Conservation (phyloP, 1,140 invertebrate genomes). For the Papilio polyxenes region DNA sequence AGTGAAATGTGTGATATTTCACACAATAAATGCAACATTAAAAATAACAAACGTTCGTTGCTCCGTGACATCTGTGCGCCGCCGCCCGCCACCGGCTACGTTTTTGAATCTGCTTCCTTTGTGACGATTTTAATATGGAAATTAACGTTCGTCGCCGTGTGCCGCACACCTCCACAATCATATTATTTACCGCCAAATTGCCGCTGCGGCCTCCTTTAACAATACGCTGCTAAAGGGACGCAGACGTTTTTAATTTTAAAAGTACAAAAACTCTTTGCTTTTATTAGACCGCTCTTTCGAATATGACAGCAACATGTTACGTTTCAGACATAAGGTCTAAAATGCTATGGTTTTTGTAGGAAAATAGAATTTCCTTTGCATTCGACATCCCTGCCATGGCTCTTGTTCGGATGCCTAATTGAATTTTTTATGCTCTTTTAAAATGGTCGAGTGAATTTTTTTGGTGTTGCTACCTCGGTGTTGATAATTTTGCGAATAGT, state of each 20-base stretch:
- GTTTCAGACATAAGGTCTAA: conserved; percentile 42
- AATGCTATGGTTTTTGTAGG: conserved; percentile 41
- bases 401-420: conserved; percentile 50
- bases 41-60: conserved; percentile 42
- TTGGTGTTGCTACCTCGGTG: conserved; percentile 23
- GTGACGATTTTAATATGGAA: conserved; percentile 80
- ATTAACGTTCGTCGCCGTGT: conserved; percentile 76
- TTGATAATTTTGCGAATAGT: conserved; percentile 40
- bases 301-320: conserved; percentile 14
- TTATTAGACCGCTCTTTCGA: conserved; percentile 14
- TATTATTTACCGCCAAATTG: conserved; percentile 61
- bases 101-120: conserved; percentile 80
- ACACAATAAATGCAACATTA: conserved; percentile 46
- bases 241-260: conserved; percentile 36
- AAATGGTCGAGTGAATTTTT: conserved; percentile 42
- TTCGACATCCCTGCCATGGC: conserved; percentile 46
- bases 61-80: conserved; percentile 49
- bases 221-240: conserved; percentile 24
- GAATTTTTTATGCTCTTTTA: conserved; percentile 63
- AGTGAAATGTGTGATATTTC: not conserved
- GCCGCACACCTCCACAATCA: conserved; percentile 69
- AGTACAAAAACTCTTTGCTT: conserved; percentile 25
- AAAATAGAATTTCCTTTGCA: conserved; percentile 58
- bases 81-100: conserved; percentile 61
- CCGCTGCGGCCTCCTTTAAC: conserved; percentile 37